These are phyloP conservation scores for Aspidoscelis tigris DNA, from an alignment of 2,113 vertebrate species.

Conservation along the genomic window DNA sequence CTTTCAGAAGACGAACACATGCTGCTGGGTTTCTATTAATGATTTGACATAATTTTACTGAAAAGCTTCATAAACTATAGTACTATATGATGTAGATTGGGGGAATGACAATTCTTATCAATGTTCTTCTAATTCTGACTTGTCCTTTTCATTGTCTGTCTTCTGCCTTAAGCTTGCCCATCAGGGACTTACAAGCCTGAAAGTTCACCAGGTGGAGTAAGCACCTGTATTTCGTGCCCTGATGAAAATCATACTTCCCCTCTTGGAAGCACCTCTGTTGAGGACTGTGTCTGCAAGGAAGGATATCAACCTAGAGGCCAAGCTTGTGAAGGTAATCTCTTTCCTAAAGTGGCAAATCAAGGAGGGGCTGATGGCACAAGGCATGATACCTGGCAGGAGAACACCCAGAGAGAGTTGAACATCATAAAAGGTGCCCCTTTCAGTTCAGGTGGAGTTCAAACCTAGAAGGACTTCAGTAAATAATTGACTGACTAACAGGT, in stretches of 20 bases:
- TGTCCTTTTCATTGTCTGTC: not conserved
- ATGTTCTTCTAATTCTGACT: not conserved
- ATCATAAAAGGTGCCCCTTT: not conserved
- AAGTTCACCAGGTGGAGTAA: slow-evolving; percentile 86
- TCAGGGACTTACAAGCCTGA: slow-evolving; percentile 93
- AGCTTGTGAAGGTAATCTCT: slow-evolving; percentile 85
- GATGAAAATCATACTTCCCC: slow-evolving; percentile 87
- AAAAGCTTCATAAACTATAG: not conserved
- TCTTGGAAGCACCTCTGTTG: slow-evolving; percentile 87
- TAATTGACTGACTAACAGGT: too few species aligned
- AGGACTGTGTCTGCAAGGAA: slow-evolving; percentile 87
- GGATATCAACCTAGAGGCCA: slow-evolving; percentile 83
- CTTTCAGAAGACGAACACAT: not conserved
- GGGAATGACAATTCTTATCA: too few species aligned
- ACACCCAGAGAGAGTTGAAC: too few species aligned
- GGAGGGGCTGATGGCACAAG: not conserved
- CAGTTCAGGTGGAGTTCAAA: not conserved
- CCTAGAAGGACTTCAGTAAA: not conserved
- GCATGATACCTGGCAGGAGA: too few species aligned
- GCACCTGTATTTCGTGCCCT: slow-evolving; percentile 87
- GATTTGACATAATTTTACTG: not conserved
- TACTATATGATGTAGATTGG: not conserved
- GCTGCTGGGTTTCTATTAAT: not conserved
- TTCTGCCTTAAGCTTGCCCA: slow-evolving; percentile 85
- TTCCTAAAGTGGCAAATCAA: not conserved